Evolutionary conservation across 2,113 vertebrate species (phyloP).

Genomic region (Tachuris rubrigastra): DNA sequence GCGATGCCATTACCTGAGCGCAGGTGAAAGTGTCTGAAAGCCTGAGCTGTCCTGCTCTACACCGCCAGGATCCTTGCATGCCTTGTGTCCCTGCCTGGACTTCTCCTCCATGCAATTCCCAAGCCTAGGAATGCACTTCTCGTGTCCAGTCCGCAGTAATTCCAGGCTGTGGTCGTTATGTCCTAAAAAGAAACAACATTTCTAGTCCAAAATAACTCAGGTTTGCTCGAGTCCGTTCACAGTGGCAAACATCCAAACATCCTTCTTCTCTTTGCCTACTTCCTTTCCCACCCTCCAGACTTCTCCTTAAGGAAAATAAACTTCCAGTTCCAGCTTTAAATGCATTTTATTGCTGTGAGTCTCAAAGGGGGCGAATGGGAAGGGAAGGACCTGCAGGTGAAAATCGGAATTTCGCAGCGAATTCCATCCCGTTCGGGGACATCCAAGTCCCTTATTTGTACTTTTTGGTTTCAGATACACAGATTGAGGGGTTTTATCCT

Average conservation of each 20-base stretch:
- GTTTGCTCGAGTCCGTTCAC: not conserved
- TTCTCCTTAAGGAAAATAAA: conserved; percentile 6
- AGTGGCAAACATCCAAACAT: not conserved
- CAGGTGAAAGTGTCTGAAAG: not conserved
- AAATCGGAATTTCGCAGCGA: not conserved
- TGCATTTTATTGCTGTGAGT: not conserved
- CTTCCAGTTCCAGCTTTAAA: not conserved
- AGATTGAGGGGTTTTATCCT: not conserved
- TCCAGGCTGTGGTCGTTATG: not conserved
- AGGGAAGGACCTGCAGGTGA: not conserved
- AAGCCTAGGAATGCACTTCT: not conserved
- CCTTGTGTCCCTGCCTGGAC: not conserved
- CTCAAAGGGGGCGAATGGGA: not conserved
- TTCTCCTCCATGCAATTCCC: not conserved
- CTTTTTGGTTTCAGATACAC: not conserved
- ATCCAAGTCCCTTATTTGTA: not conserved
- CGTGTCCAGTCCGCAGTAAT: not conserved
- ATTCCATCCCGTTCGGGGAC: not conserved
- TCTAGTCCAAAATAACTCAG: not conserved
- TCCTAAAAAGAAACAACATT: not conserved
- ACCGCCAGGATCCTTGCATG: accelerated
- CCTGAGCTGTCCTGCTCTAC: not conserved
- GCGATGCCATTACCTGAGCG: not conserved
- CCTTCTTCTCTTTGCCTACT: not conserved
- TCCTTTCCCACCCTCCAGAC: conserved; percentile 50